Conservation (phyloP, 2,113 vertebrate genomes). For the Monarcha castaneiventris region DNA sequence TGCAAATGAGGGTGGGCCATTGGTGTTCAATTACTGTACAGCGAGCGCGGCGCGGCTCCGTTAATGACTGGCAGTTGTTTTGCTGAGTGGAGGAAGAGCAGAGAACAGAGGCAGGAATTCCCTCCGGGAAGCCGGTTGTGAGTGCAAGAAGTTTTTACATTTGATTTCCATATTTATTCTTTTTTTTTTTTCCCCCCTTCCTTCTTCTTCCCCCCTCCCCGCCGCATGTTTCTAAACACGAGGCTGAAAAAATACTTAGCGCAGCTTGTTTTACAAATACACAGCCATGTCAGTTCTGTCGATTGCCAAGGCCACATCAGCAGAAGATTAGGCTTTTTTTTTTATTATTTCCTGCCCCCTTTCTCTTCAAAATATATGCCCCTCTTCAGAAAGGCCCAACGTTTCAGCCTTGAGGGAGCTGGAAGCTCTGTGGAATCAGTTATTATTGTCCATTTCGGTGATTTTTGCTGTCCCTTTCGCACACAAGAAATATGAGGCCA, state of each 20-base stretch:
- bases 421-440: background rate
- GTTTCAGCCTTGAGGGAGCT: slow-evolving; percentile 56
- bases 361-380: background rate
- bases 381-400: background rate
- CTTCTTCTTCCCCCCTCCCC: background rate
- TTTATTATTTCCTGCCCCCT: background rate
- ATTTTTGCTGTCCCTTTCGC: background rate
- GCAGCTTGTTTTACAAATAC: slow-evolving; percentile 68
- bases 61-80: slow-evolving; percentile 93
- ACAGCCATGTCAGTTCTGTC: slow-evolving; percentile 16
- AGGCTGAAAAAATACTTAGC: slow-evolving; percentile 67
- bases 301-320: slow-evolving; percentile 37
- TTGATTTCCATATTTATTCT: slow-evolving; percentile 82
- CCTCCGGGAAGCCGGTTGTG: slow-evolving; percentile 76
- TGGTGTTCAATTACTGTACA: slow-evolving; percentile 90
- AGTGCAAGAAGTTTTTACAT: slow-evolving; percentile 78
- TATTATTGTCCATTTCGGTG: background rate
- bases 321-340: background rate
- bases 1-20: slow-evolving; percentile 95
- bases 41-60: slow-evolving; percentile 79
- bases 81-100: slow-evolving; percentile 75
- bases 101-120: slow-evolving; percentile 78
- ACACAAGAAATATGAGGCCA: slow-evolving; percentile 11
- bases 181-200: background rate
- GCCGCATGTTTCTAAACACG: slow-evolving; percentile 70